Evolutionary conservation across 2,113 vertebrate genomes (phyloP), one percentile per base, ranked within the genome.

Genomic region (Erythrocercus mccallii): DNA sequence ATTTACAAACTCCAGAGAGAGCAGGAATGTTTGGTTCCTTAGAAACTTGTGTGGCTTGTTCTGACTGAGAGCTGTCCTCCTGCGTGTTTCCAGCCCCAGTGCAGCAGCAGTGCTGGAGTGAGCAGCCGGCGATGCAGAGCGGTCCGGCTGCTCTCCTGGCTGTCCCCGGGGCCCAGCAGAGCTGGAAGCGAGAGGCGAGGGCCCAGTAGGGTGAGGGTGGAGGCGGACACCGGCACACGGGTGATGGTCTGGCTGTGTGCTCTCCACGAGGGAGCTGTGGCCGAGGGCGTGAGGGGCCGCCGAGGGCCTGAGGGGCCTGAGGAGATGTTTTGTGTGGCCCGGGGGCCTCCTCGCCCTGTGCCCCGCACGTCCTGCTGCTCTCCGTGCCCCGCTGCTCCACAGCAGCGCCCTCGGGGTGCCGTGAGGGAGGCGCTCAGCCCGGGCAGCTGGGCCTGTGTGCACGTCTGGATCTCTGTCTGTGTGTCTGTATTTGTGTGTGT

Each of bases 261-360:
- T 13, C 21, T 3, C 1, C 8, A 0, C 0, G 6, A 28, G 11
- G 0, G 5, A 72, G n/a, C 48, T 8, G 57, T 1, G 35, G 33
- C 50, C 3, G 15, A 15, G 2, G 57, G 9, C 18, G 25, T 0
- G 51, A 51, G 47, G 53, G 27, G 31, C 3, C 30, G 23, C 54
- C 0, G 25, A 42, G 33, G n/a, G 45, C 28, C 40, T 0, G 35
- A 38, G 31, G 44, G 3, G 38, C 24, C 78, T 10, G 25, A 40
- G 30, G 50, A 15, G 33, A 16, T 1, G 18, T 8, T 44, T 2
- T 2, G 4, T 7, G 38, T 1, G 53, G 11, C 53, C 30, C 31
- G 30, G 17, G 28, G 30, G 53, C 30, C 72, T 50, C 76, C 70
- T 35, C 48, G 2, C 40, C 9, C 1, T 9, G 73, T 28, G 47